Evolutionary conservation across 2,113 vertebrate genomes (phyloP), one percentile per base, ranked within the genome.

Genomic region (Aldabrachelys gigantea): DNA sequence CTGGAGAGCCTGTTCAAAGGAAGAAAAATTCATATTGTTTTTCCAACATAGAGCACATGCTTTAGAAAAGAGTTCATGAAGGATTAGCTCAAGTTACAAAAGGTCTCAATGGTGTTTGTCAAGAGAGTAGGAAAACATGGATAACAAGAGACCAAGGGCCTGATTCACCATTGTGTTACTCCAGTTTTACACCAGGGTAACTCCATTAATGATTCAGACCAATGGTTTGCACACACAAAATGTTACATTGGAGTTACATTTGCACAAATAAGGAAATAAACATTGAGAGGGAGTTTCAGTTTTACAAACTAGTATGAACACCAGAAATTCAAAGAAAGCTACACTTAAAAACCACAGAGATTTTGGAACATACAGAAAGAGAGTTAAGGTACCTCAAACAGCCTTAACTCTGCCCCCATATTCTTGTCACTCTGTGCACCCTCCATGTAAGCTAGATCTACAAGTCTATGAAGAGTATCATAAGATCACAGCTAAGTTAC

Each of bases 241-340:
- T 16, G 25, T 27, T 2, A 2, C 16, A 1, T 0, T 1, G 54
- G 0, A 19, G 25, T 59, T 4, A 11, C 0, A 0, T 11, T 1
- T 80, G 38, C 7, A 59, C 10, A 21, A 21, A 13, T 0, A 1
- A 82, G 57, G 57, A 62, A 31, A 31, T 62, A 62, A 62, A 62
- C 29, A 62, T 62, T 62, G 57, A 27, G 11, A 29, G 10, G 57
- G 57, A 12, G 31, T 62, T 62, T 62, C 57, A 31, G 57, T 62
- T 62, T 62, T 62, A 29, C 25, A 31, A 62, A 62, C 11, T 52
- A 62, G 57, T 29, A 31, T 62, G 57, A 62, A 31, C 29, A 62
- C 27, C 57, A 62, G 57, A 62, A 62, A 62, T 62, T 62, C 57
- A 62, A 62, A 62, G 57, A 62, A 56, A 56, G 54, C 54, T 56